Conservation (phyloP, 2,888 invertebrate genomes). For the Andricus quercusramuli region DNA sequence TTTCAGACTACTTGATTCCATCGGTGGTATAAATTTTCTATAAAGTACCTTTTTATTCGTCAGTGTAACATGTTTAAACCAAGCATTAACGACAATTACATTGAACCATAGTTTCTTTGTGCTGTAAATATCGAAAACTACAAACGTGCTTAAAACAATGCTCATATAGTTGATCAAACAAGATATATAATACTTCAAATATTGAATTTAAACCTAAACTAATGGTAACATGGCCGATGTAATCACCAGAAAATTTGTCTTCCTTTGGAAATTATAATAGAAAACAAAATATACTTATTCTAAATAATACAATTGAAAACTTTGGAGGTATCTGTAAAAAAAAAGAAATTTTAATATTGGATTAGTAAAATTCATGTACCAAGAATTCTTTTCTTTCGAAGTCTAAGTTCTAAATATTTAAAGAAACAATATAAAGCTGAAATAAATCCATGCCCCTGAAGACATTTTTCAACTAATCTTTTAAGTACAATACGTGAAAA, state of each 20-base stretch:
- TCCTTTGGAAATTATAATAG: neutral
- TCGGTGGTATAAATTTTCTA: neutral
- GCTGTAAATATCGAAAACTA: neutral
- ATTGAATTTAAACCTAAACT: neutral
- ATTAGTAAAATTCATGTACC: neutral
- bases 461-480: no score
- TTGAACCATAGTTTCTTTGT: neutral
- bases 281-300: neutral
- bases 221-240: slow-evolving; percentile 7
- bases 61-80: neutral
- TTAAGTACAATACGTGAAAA: no score
- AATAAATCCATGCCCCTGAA: no score
- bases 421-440: neutral
- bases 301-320: neutral
- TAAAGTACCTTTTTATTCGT: neutral
- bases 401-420: neutral
- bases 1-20: slow-evolving; percentile 5
- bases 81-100: neutral
- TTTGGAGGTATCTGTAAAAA: neutral
- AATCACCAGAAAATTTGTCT: neutral
- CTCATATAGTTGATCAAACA: neutral
- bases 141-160: neutral
- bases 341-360: neutral
- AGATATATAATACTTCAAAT: neutral
- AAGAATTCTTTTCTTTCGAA: neutral